Evolutionary conservation across 2,888 invertebrate genomes (phyloP).

Genomic region (Parasteatoda lunata): DNA sequence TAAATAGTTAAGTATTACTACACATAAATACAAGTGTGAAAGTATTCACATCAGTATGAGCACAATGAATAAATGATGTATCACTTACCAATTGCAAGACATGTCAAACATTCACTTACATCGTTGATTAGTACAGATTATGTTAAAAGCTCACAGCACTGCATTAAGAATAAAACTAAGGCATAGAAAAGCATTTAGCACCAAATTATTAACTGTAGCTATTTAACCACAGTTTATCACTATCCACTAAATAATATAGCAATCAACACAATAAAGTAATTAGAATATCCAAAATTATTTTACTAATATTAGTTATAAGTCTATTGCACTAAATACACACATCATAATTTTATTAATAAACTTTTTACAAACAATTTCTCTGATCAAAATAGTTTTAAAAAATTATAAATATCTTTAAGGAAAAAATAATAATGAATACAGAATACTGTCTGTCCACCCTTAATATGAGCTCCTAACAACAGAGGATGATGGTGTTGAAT

Average conservation of each 20-base stretch:
- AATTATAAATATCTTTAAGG: too few relatives aligned
- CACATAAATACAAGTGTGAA: neutral
- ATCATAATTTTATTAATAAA: too few relatives aligned
- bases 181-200: neutral
- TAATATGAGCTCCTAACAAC: too few relatives aligned
- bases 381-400: too few relatives aligned
- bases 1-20: neutral
- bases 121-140: neutral
- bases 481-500: too few relatives aligned
- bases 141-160: neutral
- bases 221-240: neutral
- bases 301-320: too few relatives aligned
- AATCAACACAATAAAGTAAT: too few relatives aligned
- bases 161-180: neutral
- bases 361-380: too few relatives aligned
- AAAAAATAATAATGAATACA: too few relatives aligned
- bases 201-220: neutral
- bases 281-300: too few relatives aligned
- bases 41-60: neutral
- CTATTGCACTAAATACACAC: too few relatives aligned
- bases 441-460: too few relatives aligned
- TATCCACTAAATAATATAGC: neutral
- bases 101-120: neutral
- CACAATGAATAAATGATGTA: neutral
- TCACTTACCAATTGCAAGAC: neutral